These are phyloP conservation scores for Pseudochirops corinnae DNA, from an alignment of 2,797 vertebrate genomes.

Conservation along the genomic window DNA sequence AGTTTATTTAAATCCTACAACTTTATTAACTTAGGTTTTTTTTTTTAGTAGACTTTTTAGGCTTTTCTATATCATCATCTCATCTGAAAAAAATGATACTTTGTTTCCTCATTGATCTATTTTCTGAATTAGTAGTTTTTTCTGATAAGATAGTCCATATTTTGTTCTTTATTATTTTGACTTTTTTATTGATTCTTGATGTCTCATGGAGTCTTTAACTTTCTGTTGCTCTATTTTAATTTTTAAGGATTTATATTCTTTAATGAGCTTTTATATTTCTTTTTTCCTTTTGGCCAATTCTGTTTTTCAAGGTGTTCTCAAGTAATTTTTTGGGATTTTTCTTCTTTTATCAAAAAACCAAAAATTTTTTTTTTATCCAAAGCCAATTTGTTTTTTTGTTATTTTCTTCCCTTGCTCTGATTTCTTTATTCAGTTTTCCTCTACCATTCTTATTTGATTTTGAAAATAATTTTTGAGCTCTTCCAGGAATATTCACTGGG, in stretches of 20 bases:
- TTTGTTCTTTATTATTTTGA: no score
- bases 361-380: no score
- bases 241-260: constrained; percentile 1
- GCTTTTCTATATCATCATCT: background rate
- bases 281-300: background rate
- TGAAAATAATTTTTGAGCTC: background rate
- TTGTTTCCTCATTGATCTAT: background rate
- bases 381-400: background rate
- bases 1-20: background rate
- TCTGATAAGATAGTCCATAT: background rate
- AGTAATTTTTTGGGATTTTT: background rate
- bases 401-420: background rate
- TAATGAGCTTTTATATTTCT: background rate
- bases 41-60: background rate
- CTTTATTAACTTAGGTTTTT: background rate
- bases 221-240: background rate
- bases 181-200: background rate
- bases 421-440: background rate
- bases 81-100: background rate
- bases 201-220: background rate
- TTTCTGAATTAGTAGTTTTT: background rate
- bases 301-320: no score
- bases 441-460: background rate
- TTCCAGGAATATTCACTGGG: background rate
- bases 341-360: background rate